Percentiles rank a stretch among this genome's conserved stretches.
Conservation (phyloP, 2,797 vertebrate species). For the Xerus rutilus region DNA sequence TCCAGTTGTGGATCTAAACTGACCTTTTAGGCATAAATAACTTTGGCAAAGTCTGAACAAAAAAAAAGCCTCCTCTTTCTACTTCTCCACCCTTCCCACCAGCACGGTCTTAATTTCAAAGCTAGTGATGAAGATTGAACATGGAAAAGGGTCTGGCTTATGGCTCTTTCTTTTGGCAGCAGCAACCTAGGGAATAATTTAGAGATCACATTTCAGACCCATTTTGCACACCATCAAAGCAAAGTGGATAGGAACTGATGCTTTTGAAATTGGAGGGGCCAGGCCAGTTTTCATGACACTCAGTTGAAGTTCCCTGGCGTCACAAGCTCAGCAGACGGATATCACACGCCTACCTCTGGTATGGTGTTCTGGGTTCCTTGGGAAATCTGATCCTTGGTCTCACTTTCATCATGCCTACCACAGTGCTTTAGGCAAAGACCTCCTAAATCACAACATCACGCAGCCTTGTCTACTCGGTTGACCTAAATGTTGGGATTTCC, state of each 20-base stretch:
- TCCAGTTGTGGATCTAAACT: neutral
- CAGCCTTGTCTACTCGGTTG: neutral
- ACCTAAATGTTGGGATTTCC: conserved; percentile 16
- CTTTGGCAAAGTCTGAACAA: conserved; percentile 70
- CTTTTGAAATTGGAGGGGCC: conserved; percentile 83
- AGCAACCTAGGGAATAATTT: conserved; percentile 87
- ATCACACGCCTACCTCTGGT: conserved; percentile 76
- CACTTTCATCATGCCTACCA: conserved; percentile 82
- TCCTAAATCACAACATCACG: conserved; percentile 71
- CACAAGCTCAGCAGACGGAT: conserved; percentile 74
- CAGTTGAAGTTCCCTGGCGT: conserved; percentile 71
- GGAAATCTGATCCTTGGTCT: conserved; percentile 77
- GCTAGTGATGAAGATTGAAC: conserved; percentile 83
- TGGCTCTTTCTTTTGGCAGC: conserved; percentile 86
- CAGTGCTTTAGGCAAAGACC: conserved; percentile 75
- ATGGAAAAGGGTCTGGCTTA: conserved; percentile 85
- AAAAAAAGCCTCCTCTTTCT: conserved; percentile 70
- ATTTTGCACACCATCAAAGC: conserved; percentile 85
- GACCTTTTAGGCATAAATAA: conserved; percentile 77
- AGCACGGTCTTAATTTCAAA: conserved; percentile 84
- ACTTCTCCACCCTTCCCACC: conserved; percentile 49
- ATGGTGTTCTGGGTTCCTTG: conserved; percentile 79
- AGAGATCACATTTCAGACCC: conserved; percentile 87
- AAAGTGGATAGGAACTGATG: conserved; percentile 82
- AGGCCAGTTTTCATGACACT: conserved; percentile 79